phyloP scores from a whole-genome alignment of 35 echinoderm and acorn worm species.

The Apostichopus parvimensis region DNA sequence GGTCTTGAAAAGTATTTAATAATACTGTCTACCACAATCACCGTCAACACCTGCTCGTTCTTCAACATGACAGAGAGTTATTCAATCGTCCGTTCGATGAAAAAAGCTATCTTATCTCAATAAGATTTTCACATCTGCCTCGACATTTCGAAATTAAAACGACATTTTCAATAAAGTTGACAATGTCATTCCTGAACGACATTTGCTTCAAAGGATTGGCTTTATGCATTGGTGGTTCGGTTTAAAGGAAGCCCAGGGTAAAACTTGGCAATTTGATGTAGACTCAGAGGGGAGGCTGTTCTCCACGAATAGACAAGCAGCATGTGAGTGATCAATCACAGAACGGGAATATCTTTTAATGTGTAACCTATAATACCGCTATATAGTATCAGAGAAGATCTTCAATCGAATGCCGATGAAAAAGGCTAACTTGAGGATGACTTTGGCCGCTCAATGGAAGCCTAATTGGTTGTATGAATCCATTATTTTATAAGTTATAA shows the following conservation, averaged over 20 bases:
- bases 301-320: neutral
- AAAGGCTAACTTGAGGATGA: too few species aligned
- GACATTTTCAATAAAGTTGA: slow-evolving; percentile 25
- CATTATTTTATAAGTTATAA: too few species aligned
- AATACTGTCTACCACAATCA: neutral
- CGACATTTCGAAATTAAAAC: slow-evolving; percentile 28
- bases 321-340: neutral
- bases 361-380: neutral
- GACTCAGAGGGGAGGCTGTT: neutral
- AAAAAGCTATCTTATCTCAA: neutral
- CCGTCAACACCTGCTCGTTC: neutral
- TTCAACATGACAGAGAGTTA: neutral
- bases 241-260: neutral
- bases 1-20: neutral
- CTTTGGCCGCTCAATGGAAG: too few species aligned
- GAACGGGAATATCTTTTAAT: neutral
- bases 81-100: neutral
- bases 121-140: neutral
- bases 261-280: neutral
- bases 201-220: neutral
- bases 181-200: neutral
- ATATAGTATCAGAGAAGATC: too few species aligned
- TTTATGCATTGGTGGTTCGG: slow-evolving; percentile 21
- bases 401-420: too few species aligned
- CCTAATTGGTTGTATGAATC: too few species aligned